Evolutionary conservation across 2,797 vertebrate genomes (phyloP).

Genomic region (Nyctalus aviator): DNA sequence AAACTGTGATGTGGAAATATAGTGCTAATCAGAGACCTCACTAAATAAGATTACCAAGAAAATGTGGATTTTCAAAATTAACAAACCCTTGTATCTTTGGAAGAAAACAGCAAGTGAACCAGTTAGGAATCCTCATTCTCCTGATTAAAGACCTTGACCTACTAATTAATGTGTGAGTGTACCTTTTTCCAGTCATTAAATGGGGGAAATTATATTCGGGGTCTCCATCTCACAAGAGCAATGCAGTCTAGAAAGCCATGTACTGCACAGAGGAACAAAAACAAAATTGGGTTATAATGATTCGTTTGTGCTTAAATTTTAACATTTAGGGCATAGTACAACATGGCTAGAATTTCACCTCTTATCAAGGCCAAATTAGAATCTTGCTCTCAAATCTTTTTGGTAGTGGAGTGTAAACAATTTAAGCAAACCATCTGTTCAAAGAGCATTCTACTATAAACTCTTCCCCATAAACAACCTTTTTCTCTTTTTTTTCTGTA

Average conservation of each 20-base stretch:
- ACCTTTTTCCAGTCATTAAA: slow-evolving; percentile 38
- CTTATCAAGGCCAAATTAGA: slow-evolving; percentile 42
- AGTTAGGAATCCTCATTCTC: background rate
- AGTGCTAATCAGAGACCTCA: background rate
- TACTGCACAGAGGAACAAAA: background rate
- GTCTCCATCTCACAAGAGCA: background rate
- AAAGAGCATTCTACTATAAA: slow-evolving; percentile 34
- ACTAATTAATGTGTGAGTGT: background rate
- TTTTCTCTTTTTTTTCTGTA: background rate
- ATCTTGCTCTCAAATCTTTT: slow-evolving; percentile 53
- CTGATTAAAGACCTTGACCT: background rate
- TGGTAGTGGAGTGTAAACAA: slow-evolving; percentile 40
- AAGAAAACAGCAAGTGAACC: background rate
- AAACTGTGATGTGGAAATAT: background rate
- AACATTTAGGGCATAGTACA: slow-evolving; percentile 24
- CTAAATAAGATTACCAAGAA: background rate
- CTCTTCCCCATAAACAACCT: background rate
- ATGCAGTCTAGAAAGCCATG: background rate
- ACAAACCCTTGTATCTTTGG: background rate
- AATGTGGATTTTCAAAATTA: background rate
- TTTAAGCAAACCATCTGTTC: slow-evolving; percentile 59
- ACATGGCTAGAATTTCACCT: slow-evolving; percentile 10
- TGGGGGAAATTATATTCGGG: background rate
- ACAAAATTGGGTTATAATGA: background rate
- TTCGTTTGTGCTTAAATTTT: slow-evolving; percentile 38